These are phyloP conservation scores for Clepsis dumicolana DNA, from an alignment of 2,888 invertebrate genomes.

Conservation along the genomic window DNA sequence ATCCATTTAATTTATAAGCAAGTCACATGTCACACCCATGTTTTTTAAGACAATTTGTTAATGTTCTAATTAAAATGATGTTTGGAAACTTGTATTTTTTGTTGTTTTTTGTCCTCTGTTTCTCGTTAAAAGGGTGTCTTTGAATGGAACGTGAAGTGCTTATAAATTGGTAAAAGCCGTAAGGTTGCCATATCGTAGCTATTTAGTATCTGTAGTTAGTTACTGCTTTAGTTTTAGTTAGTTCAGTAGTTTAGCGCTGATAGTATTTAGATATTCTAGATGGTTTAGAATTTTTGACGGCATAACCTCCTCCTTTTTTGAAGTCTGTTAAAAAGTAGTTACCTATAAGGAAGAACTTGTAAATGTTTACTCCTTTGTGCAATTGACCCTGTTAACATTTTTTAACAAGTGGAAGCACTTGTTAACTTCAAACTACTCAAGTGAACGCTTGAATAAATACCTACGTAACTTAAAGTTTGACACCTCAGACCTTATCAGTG, in stretches of 20 bases:
- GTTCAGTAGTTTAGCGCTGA: slow-evolving; percentile 37
- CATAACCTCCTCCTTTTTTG: no score
- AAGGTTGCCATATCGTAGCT: slow-evolving; percentile 78
- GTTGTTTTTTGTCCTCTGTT: slow-evolving; percentile 12
- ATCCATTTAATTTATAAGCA: slow-evolving; percentile 60
- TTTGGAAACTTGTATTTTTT: slow-evolving; percentile 17
- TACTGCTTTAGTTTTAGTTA: slow-evolving; percentile 41
- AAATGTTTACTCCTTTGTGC: no score
- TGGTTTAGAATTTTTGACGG: not conserved
- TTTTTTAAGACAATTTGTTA: slow-evolving; percentile 35
- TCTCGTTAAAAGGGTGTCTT: slow-evolving; percentile 20
- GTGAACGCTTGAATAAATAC: no score
- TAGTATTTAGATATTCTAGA: slow-evolving; percentile 38
- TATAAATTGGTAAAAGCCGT: slow-evolving; percentile 59
- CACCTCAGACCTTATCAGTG: no score
- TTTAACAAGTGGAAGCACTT: no score
- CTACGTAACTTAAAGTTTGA: no score
- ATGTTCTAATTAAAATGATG: slow-evolving; percentile 12
- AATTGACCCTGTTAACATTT: no score
- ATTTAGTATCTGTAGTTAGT: slow-evolving; percentile 46
- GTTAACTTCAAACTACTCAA: no score
- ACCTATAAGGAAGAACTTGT: no score
- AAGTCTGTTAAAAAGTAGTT: no score
- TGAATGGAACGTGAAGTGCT: slow-evolving; percentile 60
- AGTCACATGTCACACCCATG: slow-evolving; percentile 56